Conservation (phyloP, 2,113 vertebrate species). For the Eurypyga helias region DNA sequence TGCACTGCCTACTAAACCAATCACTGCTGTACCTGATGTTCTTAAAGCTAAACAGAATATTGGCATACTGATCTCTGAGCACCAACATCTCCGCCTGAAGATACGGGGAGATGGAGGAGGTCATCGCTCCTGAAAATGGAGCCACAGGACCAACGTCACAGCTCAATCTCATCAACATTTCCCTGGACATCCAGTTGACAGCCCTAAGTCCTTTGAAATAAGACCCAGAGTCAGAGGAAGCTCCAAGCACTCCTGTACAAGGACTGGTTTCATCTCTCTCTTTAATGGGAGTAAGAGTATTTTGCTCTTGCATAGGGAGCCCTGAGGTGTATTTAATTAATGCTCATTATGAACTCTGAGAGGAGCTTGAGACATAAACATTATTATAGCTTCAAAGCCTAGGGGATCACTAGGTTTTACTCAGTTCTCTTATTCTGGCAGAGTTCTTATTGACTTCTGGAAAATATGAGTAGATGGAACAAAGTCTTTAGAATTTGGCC, state of each 20-base stretch:
- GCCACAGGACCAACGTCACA: neutral
- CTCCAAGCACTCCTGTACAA: neutral
- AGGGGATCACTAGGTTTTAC: neutral
- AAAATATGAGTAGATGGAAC: neutral
- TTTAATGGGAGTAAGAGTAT: neutral
- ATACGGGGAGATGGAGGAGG: neutral
- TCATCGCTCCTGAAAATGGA: neutral
- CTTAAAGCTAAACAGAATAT: neutral
- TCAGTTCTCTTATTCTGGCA: neutral
- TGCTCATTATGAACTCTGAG: conserved; percentile 34
- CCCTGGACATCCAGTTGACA: neutral
- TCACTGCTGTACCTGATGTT: neutral
- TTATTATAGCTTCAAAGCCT: conserved; percentile 55
- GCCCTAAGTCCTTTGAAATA: neutral
- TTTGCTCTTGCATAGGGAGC: neutral
- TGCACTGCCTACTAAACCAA: neutral
- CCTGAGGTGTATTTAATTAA: conserved; percentile 61
- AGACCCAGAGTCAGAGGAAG: neutral
- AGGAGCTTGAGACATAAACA: conserved; percentile 47
- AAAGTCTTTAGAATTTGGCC: neutral
- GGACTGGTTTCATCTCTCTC: neutral
- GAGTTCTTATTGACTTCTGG: neutral
- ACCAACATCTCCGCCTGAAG: neutral
- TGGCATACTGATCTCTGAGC: neutral
- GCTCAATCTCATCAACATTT: neutral